Conservation (phyloP, 2,113 vertebrate genomes). For the Pygathrix nemaeus region DNA sequence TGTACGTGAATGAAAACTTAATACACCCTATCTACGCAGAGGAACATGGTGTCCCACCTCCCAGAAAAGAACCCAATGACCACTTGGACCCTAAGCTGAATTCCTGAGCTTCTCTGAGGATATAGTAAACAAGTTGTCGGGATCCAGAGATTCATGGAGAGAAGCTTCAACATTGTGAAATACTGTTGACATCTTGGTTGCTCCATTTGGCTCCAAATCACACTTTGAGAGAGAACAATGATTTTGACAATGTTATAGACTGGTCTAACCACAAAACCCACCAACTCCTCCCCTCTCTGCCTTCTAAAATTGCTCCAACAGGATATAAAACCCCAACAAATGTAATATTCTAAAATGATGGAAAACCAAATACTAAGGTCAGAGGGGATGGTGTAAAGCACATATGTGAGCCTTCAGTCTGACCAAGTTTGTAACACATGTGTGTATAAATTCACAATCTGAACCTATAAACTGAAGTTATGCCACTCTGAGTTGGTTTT, state of each 20-base stretch:
- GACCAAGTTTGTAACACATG: not conserved
- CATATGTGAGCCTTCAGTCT: not conserved
- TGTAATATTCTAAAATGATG: not conserved
- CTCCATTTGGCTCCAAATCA: not conserved
- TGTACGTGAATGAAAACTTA: not conserved
- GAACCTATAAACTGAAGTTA: constrained; percentile 15
- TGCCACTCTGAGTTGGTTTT: not conserved
- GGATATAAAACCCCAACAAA: not conserved
- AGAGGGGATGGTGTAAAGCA: not conserved
- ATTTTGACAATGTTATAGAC: not conserved
- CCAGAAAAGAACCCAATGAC: not conserved
- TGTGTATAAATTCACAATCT: not conserved
- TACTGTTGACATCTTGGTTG: not conserved
- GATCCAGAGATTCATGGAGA: not conserved
- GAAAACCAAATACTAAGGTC: not conserved
- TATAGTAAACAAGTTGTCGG: constrained; percentile 13
- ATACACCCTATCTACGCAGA: not conserved
- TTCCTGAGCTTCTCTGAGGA: constrained; percentile 37
- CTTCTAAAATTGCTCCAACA: not conserved
- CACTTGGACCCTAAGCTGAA: not conserved
- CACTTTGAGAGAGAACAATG: not conserved
- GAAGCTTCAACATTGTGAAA: not conserved
- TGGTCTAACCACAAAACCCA: not conserved
- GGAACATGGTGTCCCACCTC: constrained; percentile 6
- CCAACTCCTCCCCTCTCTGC: not conserved